phyloP scores from a whole-genome alignment of 2,888 invertebrate species.

The Tillus elongatus region DNA sequence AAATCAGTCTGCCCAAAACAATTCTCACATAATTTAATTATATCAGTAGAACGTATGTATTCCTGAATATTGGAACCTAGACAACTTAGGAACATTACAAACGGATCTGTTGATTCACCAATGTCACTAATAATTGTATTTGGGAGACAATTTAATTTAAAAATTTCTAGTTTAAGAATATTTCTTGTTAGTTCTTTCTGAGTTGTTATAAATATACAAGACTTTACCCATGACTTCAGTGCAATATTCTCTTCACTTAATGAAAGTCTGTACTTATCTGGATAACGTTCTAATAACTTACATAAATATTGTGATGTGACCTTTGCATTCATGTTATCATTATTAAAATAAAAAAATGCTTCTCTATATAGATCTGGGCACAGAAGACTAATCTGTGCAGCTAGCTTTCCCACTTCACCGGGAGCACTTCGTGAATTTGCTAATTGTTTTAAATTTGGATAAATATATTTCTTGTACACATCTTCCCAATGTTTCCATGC shows the following conservation, averaged over 20 bases:
- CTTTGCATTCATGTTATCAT: slow-evolving; percentile 26
- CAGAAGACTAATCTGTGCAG: slow-evolving; percentile 29
- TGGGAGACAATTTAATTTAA: too few relatives aligned
- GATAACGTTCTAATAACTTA: slow-evolving; percentile 27
- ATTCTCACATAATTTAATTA: slow-evolving; percentile 30
- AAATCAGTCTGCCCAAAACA: slow-evolving; percentile 32
- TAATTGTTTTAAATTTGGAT: slow-evolving; percentile 30
- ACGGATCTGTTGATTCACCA: slow-evolving; percentile 23
- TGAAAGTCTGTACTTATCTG: slow-evolving; percentile 23
- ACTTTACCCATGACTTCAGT: slow-evolving; percentile 35
- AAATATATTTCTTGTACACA: slow-evolving; percentile 27
- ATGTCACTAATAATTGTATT: slow-evolving; percentile 21
- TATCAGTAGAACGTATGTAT: slow-evolving; percentile 17
- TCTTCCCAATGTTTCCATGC: slow-evolving; percentile 32
- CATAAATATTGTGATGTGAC: slow-evolving; percentile 29
- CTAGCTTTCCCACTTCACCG: slow-evolving; percentile 30
- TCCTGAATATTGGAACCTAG: slow-evolving; percentile 24
- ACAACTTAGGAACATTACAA: slow-evolving; percentile 30
- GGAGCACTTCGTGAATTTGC: slow-evolving; percentile 22
- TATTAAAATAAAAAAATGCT: slow-evolving; percentile 27
- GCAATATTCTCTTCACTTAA: slow-evolving; percentile 28
- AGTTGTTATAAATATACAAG: slow-evolving; percentile 29
- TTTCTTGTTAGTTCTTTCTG: slow-evolving; percentile 26
- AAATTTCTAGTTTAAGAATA: slow-evolving; percentile 29
- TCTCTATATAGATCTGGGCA: slow-evolving; percentile 23